These are phyloP conservation scores for Trichosurus vulpecula DNA, from an alignment of 2,797 vertebrate species.

Conservation along the genomic window DNA sequence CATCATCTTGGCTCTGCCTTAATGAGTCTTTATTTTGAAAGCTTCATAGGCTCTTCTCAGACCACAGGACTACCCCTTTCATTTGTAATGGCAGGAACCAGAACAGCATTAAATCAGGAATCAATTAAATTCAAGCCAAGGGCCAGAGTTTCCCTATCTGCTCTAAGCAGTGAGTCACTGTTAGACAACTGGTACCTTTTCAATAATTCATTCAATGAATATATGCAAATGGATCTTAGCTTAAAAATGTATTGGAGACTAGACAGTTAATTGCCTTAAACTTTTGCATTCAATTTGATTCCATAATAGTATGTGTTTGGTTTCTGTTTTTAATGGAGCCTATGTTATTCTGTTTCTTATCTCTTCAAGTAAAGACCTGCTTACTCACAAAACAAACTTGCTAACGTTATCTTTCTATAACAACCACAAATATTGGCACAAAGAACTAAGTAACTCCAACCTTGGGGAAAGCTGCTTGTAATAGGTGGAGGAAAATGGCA, in stretches of 20 bases:
- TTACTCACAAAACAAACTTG: neutral
- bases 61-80: neutral
- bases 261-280: neutral
- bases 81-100: neutral
- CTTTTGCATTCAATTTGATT: neutral
- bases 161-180: slow-evolving; percentile 15
- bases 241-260: neutral
- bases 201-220: neutral
- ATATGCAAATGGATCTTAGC: slow-evolving; percentile 1
- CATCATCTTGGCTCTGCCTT: neutral
- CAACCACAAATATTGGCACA: neutral
- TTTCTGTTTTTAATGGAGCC: neutral
- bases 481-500: neutral
- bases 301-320: neutral
- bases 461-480: neutral
- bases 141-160: neutral
- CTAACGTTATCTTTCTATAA: neutral
- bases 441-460: neutral
- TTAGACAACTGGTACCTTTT: neutral
- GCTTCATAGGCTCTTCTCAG: neutral
- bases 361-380: neutral
- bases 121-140: neutral
- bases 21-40: neutral
- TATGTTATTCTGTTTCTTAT: neutral
- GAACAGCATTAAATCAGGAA: neutral